These are phyloP conservation scores for Helicoverpa armigera DNA, from an alignment of 1,140 invertebrate genomes.

Conservation along the genomic window DNA sequence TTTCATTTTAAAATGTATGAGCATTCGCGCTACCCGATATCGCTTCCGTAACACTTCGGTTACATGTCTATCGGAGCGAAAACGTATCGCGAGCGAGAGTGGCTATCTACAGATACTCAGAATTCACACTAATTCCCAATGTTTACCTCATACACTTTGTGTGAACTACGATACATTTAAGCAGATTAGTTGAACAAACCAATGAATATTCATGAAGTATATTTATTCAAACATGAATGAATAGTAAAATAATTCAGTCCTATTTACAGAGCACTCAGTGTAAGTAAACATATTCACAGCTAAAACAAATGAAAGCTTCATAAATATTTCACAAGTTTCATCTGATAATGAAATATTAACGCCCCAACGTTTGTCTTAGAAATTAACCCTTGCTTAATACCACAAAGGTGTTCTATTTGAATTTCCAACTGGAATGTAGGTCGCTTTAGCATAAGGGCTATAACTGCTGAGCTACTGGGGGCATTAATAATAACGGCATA, in stretches of 20 bases:
- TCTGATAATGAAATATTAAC: slow-evolving; percentile 31
- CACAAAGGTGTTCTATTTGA: slow-evolving; percentile 37
- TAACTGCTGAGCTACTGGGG: neutral
- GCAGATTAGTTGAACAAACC: neutral
- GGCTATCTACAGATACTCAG: neutral
- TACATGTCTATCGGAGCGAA: neutral
- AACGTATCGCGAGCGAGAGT: neutral
- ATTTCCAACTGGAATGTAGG: slow-evolving; percentile 35
- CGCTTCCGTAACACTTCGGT: neutral
- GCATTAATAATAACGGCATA: slow-evolving; percentile 27
- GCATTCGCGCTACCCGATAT: neutral
- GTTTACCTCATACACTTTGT: neutral
- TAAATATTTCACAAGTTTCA: slow-evolving; percentile 26
- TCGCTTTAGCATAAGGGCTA: slow-evolving; percentile 9
- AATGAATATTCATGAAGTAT: neutral
- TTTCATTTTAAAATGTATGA: neutral
- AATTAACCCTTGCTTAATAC: slow-evolving; percentile 21
- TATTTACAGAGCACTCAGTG: neutral
- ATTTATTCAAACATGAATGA: slow-evolving; percentile 1
- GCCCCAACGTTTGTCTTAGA: slow-evolving; percentile 35
- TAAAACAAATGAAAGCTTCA: slow-evolving; percentile 24
- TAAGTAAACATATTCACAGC: slow-evolving; percentile 6
- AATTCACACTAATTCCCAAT: neutral
- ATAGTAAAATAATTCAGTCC: neutral
- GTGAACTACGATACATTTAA: neutral